These are phyloP conservation scores for Salarias fasciatus DNA, from an alignment of 2,797 vertebrate species.

Conservation along the genomic window DNA sequence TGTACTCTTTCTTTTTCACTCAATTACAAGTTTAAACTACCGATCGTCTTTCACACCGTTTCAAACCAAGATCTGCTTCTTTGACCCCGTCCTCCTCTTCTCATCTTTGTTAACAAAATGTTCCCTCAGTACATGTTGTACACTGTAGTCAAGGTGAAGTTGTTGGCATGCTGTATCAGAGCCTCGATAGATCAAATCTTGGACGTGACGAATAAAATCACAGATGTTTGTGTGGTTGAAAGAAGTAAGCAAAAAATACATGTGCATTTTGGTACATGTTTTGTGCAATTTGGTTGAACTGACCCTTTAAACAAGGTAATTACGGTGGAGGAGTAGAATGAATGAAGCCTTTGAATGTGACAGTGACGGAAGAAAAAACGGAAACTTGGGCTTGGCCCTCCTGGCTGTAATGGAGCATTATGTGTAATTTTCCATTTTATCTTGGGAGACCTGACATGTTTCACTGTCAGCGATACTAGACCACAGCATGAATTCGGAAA, in stretches of 20 bases:
- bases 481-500: conserved; percentile 27
- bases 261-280: no score
- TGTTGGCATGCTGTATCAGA: neutral
- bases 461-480: neutral
- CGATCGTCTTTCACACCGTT: no score
- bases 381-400: conserved; percentile 5
- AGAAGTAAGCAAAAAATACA: neutral
- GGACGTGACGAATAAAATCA: no score
- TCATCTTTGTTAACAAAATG: no score
- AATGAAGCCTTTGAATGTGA: conserved; percentile 51
- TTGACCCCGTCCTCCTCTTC: no score
- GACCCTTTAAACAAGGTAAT: conserved; percentile 13
- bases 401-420: conserved; percentile 13
- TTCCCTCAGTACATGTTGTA: no score
- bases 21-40: no score
- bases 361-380: conserved; percentile 16
- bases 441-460: neutral
- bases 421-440: conserved; percentile 20
- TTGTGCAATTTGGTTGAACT: conserved; percentile 9
- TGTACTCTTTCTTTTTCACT: no score
- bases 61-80: no score
- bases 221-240: no score
- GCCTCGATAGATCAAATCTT: no score
- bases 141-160: no score
- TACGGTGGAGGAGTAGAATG: conserved; percentile 21